Percentiles rank a stretch among this genome's conserved stretches.
Conservation (phyloP, 2,888 invertebrate species). For the Acrobeloides nanus region DNA sequence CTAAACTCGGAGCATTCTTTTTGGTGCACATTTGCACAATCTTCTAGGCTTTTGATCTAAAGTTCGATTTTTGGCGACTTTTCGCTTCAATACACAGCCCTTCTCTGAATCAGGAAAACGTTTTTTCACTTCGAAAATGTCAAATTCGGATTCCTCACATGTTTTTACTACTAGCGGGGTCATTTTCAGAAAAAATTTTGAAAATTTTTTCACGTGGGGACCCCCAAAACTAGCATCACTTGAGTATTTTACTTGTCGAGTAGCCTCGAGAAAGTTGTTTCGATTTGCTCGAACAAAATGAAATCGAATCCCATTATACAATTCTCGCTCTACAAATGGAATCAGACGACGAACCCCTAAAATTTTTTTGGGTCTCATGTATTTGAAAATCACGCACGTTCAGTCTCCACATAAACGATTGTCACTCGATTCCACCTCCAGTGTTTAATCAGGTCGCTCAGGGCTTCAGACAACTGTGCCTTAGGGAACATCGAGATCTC, state of each 20-base stretch:
- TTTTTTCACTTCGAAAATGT: too few relatives aligned
- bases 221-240: too few relatives aligned
- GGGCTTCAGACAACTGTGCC: slow-evolving; percentile 40
- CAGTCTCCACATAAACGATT: slow-evolving; percentile 45
- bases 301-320: slow-evolving; percentile 41
- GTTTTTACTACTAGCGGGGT: too few relatives aligned
- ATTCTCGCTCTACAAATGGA: slow-evolving; percentile 43
- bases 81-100: too few relatives aligned
- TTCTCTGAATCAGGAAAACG: too few relatives aligned
- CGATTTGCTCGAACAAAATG: slow-evolving; percentile 41
- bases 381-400: slow-evolving; percentile 19
- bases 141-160: too few relatives aligned
- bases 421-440: slow-evolving; percentile 50
- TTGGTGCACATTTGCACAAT: slow-evolving; percentile 38
- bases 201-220: too few relatives aligned
- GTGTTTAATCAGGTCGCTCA: slow-evolving; percentile 43
- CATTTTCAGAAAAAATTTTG: too few relatives aligned
- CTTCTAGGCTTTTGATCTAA: slow-evolving; percentile 46
- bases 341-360: slow-evolving; percentile 40
- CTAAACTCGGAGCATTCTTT: slow-evolving; percentile 49
- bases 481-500: slow-evolving; percentile 44
- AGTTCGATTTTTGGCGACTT: not conserved
- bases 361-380: slow-evolving; percentile 1
- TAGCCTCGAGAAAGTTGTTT: slow-evolving; percentile 42
- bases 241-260: slow-evolving; percentile 37